phyloP scores from a whole-genome alignment of 2,888 invertebrate genomes.

The Lithophane ornitopus region DNA sequence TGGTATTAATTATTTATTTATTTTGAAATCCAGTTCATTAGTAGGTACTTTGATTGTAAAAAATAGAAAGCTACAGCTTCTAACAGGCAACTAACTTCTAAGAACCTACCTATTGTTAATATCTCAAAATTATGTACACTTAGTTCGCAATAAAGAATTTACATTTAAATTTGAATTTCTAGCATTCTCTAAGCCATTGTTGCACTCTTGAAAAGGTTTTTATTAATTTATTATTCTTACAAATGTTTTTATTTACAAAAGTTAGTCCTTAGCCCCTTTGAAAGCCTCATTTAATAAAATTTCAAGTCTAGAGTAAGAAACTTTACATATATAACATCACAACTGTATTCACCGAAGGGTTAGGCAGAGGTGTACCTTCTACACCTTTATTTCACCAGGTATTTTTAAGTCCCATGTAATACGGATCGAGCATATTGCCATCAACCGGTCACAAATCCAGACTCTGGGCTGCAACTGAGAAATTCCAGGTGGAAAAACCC shows the following conservation, averaged over 20 bases:
- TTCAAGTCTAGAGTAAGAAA: slow-evolving; percentile 26
- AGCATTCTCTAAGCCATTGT: neutral
- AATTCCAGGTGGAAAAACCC: neutral
- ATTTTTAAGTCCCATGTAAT: neutral
- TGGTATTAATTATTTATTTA: neutral
- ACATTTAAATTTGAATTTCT: too few relatives aligned
- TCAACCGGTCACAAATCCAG: too few relatives aligned
- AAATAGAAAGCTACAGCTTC: neutral
- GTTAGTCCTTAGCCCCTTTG: neutral
- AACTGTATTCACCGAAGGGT: rapidly evolving
- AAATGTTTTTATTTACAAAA: slow-evolving; percentile 26
- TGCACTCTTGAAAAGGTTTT: neutral
- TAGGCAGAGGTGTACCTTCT: too few relatives aligned
- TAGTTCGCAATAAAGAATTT: too few relatives aligned
- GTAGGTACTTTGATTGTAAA: neutral
- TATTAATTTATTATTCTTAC: neutral
- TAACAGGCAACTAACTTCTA: too few relatives aligned
- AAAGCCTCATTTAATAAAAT: slow-evolving; percentile 6
- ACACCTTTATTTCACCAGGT: neutral
- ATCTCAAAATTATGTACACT: too few relatives aligned
- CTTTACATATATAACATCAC: neutral
- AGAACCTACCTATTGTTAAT: too few relatives aligned
- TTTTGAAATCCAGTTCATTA: neutral
- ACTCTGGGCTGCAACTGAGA: too few relatives aligned
- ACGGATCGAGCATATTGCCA: neutral